Evolutionary conservation across 2,113 vertebrate species (phyloP).

Genomic region (Accipiter virgatus): DNA sequence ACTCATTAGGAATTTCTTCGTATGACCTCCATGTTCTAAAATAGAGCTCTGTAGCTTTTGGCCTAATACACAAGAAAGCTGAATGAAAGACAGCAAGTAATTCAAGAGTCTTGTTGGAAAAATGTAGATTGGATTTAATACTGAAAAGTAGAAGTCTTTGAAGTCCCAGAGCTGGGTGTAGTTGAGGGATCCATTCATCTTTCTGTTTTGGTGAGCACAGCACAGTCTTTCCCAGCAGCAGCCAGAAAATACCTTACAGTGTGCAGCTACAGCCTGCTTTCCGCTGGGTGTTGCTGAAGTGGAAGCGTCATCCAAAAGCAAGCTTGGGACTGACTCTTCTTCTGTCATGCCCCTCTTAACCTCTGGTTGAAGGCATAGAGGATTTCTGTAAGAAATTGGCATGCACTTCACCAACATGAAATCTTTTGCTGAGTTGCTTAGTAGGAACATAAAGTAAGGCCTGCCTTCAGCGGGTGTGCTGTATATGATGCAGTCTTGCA

Average conservation of each 20-base stretch:
- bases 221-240: background rate
- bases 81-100: fast-evolving
- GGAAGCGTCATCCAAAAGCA: background rate
- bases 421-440: background rate
- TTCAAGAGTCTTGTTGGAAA: background rate
- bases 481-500: background rate
- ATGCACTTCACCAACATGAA: background rate
- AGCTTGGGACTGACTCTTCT: background rate
- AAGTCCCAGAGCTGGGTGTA: fast-evolving
- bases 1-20: background rate
- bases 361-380: background rate
- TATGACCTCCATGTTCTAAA: background rate
- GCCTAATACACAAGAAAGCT: background rate
- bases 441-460: background rate
- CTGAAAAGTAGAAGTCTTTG: background rate
- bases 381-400: background rate
- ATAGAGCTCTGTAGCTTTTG: background rate
- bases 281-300: background rate
- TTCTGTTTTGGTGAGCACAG: background rate
- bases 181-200: background rate
- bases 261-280: background rate
- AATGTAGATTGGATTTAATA: background rate
- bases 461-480: background rate
- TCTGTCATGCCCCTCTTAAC: too few relatives aligned
- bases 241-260: background rate